Percentiles rank a stretch among this genome's conserved stretches.
Conservation (phyloP, 2,888 invertebrate species). For the Drosophila yooni region DNA sequence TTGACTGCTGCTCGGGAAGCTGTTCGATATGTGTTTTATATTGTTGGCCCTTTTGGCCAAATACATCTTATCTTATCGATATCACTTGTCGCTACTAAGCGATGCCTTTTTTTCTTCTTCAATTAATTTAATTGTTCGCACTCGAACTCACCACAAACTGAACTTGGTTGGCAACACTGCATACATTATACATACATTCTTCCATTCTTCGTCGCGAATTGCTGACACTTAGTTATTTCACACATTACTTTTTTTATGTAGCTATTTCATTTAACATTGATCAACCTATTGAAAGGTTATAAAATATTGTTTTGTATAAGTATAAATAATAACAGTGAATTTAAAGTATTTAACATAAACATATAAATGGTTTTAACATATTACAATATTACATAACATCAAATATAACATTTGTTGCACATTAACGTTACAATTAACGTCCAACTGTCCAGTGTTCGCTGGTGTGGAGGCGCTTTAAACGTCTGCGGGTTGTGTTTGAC, state of each 20-base stretch:
- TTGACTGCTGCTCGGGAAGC: slow-evolving; percentile 40
- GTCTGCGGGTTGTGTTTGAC: too few relatives aligned
- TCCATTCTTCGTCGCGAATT: neutral
- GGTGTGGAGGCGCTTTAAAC: too few relatives aligned
- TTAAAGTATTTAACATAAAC: too few relatives aligned
- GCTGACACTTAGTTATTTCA: neutral
- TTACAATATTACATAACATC: too few relatives aligned
- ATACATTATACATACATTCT: neutral
- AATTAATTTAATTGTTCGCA: slow-evolving; percentile 68
- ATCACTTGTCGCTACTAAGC: neutral
- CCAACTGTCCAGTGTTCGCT: too few relatives aligned
- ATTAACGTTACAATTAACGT: too few relatives aligned
- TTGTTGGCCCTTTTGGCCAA: slow-evolving; percentile 10
- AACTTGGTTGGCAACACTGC: slow-evolving; percentile 7
- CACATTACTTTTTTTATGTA: neutral
- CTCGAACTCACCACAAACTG: slow-evolving; percentile 11
- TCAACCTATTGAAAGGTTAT: too few relatives aligned
- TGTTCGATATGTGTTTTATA: slow-evolving; percentile 31
- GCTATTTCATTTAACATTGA: too few relatives aligned
- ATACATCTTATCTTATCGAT: slow-evolving; percentile 41
- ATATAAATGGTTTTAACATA: too few relatives aligned
- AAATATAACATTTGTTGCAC: too few relatives aligned
- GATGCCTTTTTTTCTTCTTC: slow-evolving; percentile 18
- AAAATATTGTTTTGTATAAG: too few relatives aligned
- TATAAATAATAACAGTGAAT: too few relatives aligned